Evolutionary conservation across 2,888 invertebrate genomes (phyloP).

Genomic region (Diogma glabrata): DNA sequence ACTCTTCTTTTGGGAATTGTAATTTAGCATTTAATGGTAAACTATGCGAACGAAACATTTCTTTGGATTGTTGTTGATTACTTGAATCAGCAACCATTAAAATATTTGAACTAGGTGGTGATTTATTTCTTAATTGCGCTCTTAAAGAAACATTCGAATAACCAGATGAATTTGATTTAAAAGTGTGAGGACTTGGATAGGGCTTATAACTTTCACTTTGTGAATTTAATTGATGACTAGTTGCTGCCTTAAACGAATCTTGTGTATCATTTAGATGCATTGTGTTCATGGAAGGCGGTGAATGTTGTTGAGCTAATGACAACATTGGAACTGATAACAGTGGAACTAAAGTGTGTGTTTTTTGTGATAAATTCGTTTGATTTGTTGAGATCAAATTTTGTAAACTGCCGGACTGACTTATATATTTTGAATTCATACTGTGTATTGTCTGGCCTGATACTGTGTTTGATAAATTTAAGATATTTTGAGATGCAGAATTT

Average conservation of each 20-base stretch:
- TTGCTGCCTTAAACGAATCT: background rate
- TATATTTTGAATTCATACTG: background rate
- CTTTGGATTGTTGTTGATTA: constrained; percentile 27
- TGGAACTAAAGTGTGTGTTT: background rate
- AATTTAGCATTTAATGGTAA: constrained; percentile 47
- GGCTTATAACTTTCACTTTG: constrained; percentile 26
- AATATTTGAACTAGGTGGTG: background rate
- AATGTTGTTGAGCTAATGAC: background rate
- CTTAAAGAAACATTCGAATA: background rate
- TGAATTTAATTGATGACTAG: constrained; percentile 13
- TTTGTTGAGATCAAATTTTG: constrained; percentile 4
- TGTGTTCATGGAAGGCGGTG: background rate
- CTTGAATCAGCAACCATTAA: constrained; percentile 8
- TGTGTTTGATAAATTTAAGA: constrained; percentile 14
- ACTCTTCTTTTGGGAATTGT: constrained; percentile 29
- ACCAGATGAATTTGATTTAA: constrained; percentile 31
- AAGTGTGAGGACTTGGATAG: constrained; percentile 26
- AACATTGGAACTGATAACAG: too few relatives aligned
- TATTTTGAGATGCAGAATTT: constrained; percentile 8
- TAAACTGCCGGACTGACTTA: background rate
- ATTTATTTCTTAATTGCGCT: background rate
- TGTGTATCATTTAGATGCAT: constrained; percentile 21
- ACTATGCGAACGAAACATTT: constrained; percentile 50
- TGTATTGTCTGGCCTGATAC: background rate
- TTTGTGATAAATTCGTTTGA: constrained; percentile 2